Conservation (phyloP, 2,113 vertebrate species). For the Seriola aureovittata region DNA sequence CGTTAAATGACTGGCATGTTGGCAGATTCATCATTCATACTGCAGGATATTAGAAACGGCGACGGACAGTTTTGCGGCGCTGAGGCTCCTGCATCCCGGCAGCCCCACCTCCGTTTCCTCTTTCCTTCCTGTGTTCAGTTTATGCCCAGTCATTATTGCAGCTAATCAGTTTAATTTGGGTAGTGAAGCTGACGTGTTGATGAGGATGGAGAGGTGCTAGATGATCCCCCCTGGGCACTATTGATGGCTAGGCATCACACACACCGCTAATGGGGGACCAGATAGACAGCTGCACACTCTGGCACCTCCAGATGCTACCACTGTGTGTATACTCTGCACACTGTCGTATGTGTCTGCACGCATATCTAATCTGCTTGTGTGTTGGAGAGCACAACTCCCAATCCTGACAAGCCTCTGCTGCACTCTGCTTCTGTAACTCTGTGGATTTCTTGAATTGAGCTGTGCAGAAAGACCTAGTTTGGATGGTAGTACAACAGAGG, state of each 20-base stretch:
- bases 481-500: background rate
- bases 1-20: background rate
- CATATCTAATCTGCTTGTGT: slow-evolving; percentile 49
- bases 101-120: slow-evolving; percentile 10
- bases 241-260: slow-evolving; percentile 69
- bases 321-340: slow-evolving; percentile 25
- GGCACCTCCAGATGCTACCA: slow-evolving; percentile 73
- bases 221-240: slow-evolving; percentile 68
- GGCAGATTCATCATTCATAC: background rate
- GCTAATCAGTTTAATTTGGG: slow-evolving; percentile 80
- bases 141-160: slow-evolving; percentile 71
- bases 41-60: background rate
- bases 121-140: slow-evolving; percentile 43
- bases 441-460: background rate
- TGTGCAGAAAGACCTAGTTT: background rate
- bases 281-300: slow-evolving; percentile 69
- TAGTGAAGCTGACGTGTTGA: slow-evolving; percentile 76
- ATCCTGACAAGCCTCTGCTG: slow-evolving; percentile 7
- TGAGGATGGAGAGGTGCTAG: slow-evolving; percentile 78
- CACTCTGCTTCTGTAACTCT: background rate
- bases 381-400: slow-evolving; percentile 13
- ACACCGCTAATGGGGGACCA: slow-evolving; percentile 65
- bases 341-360: slow-evolving; percentile 27
- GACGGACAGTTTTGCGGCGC: slow-evolving; percentile 20
- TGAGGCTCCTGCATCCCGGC: slow-evolving; percentile 18